Conservation (phyloP, 2,888 invertebrate genomes). For the Tetropium fuscum region DNA sequence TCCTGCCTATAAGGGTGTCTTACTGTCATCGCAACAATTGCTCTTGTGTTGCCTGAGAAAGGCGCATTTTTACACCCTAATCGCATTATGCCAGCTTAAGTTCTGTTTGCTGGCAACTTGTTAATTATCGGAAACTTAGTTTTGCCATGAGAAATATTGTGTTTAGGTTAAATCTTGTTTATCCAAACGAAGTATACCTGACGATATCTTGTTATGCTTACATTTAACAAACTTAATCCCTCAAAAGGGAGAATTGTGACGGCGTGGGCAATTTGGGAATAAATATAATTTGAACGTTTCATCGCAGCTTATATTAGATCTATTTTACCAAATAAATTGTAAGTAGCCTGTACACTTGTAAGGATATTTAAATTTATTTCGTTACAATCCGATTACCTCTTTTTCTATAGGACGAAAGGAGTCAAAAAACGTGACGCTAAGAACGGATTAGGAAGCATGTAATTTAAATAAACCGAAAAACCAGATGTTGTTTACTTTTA, state of each 20-base stretch:
- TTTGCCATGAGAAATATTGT: conserved; percentile 29
- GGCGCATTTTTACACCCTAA: conserved; percentile 59
- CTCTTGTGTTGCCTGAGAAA: conserved; percentile 60
- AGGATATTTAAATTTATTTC: background rate
- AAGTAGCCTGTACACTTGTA: background rate
- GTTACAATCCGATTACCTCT: conserved; percentile 3
- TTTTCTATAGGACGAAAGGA: background rate
- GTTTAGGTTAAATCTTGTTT: conserved; percentile 48
- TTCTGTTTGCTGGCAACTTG: conserved; percentile 49
- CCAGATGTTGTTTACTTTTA: conserved; percentile 1
- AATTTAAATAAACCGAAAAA: background rate
- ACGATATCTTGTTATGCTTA: conserved; percentile 31
- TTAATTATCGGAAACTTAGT: conserved; percentile 47
- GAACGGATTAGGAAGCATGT: background rate
- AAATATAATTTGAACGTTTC: background rate
- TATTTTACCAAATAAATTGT: background rate
- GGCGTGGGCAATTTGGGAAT: background rate
- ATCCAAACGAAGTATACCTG: conserved; percentile 41
- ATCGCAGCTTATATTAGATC: background rate
- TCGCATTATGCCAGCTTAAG: conserved; percentile 59
- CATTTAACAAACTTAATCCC: conserved; percentile 46
- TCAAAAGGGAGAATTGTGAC: conserved; percentile 1
- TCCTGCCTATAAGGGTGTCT: conserved; percentile 65
- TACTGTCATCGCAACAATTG: conserved; percentile 66
- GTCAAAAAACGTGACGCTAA: conserved; percentile 1